A percentile compares a stretch with the other conserved stretches of the same genome.
Evolutionary conservation across 2,797 vertebrate genomes (phyloP).

Genomic region (Clamator glandarius): DNA sequence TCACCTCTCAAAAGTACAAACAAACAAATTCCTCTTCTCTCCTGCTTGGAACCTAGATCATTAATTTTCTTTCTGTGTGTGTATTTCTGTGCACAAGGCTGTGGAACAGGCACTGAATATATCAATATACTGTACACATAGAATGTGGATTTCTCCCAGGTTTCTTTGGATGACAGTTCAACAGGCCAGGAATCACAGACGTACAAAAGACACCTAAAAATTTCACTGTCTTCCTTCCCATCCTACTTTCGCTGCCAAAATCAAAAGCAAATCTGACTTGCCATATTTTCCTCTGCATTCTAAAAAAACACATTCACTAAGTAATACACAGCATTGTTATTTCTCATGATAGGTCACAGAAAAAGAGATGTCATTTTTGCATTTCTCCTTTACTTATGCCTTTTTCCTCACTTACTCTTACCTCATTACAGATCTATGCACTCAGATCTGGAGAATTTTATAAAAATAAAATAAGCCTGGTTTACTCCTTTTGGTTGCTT

Average conservation of each 20-base stretch:
- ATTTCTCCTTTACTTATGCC: background rate
- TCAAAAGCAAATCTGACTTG: background rate
- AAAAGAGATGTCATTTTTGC: background rate
- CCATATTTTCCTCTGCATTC: background rate
- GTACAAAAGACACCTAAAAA: background rate
- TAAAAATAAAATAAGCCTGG: background rate
- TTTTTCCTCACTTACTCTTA: background rate
- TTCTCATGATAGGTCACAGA: background rate
- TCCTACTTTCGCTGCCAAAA: background rate
- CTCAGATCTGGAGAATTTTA: background rate
- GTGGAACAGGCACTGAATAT: background rate
- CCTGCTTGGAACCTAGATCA: background rate
- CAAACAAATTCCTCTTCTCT: background rate
- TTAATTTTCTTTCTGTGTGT: background rate
- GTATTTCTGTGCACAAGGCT: background rate
- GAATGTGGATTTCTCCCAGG: background rate
- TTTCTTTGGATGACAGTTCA: background rate
- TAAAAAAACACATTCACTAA: background rate
- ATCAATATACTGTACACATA: background rate
- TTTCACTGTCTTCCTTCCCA: background rate
- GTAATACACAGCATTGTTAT: background rate
- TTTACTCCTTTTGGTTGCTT: background rate
- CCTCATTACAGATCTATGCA: background rate
- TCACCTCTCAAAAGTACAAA: conserved; percentile 8
- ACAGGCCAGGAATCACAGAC: background rate